Conservation (phyloP, 2,113 vertebrate species). For the Hypomesus transpacificus region DNA sequence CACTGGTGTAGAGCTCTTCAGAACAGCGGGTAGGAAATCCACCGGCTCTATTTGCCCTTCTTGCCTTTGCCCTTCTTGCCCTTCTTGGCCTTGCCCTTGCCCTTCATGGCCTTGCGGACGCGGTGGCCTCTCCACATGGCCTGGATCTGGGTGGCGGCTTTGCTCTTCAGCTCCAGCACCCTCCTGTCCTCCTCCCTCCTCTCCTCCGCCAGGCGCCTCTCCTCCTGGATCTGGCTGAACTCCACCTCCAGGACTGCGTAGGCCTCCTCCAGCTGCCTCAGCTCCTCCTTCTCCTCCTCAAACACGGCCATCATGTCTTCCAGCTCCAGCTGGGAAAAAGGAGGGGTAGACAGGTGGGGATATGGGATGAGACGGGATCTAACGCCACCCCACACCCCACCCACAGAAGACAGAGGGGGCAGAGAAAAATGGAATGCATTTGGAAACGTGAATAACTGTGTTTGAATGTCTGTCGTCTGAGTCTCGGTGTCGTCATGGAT, state of each 20-base stretch:
- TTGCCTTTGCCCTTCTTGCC: slow-evolving; percentile 62
- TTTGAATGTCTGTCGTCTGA: neutral
- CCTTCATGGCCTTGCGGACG: slow-evolving; percentile 72
- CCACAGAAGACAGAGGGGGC: slow-evolving; percentile 53
- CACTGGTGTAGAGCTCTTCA: too few relatives aligned
- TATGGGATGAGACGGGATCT: neutral
- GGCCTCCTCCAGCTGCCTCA: slow-evolving; percentile 64
- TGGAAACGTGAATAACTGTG: too few relatives aligned
- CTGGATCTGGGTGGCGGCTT: slow-evolving; percentile 77
- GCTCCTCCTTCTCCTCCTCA: slow-evolving; percentile 66
- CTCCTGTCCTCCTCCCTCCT: slow-evolving; percentile 61
- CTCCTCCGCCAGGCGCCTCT: slow-evolving; percentile 55
- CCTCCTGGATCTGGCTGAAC: slow-evolving; percentile 74
- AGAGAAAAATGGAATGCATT: neutral
- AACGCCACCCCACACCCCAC: slow-evolving; percentile 60
- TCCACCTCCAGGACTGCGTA: slow-evolving; percentile 65
- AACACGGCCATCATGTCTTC: slow-evolving; percentile 63
- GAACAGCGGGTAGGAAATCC: too few relatives aligned
- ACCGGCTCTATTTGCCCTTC: too few relatives aligned
- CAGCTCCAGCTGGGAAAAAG: slow-evolving; percentile 62
- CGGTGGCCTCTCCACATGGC: slow-evolving; percentile 82
- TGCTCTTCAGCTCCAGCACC: slow-evolving; percentile 64
- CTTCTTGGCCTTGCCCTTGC: slow-evolving; percentile 66
- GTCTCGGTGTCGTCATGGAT: neutral
- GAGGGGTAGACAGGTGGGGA: neutral